These are phyloP conservation scores for Hiodon tergisus DNA, from an alignment of 2,113 vertebrate genomes.

Conservation along the genomic window DNA sequence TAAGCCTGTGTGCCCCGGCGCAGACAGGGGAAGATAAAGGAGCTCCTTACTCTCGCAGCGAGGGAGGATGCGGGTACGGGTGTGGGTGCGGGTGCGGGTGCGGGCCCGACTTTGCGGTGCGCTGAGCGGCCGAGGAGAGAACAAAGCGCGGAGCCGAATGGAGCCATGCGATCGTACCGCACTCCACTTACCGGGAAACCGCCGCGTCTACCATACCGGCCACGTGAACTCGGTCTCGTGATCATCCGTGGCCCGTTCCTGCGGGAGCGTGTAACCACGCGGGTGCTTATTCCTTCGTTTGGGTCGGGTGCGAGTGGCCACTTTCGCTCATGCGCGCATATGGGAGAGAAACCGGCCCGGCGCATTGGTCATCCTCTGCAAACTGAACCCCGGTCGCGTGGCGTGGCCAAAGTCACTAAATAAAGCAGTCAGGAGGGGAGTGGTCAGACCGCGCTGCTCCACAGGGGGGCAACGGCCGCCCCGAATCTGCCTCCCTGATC, in stretches of 20 bases:
- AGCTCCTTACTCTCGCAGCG: constrained; percentile 62
- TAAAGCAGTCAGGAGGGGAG: constrained; percentile 4
- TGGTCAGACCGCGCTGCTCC: constrained; percentile 55
- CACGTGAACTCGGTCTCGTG: too few species aligned
- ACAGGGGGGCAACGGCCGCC: constrained; percentile 56
- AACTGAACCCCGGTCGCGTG: too few species aligned
- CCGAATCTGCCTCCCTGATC: constrained; percentile 81
- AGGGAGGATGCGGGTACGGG: constrained; percentile 30
- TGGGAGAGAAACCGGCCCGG: too few species aligned
- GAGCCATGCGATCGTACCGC: not conserved
- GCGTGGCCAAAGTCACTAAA: constrained; percentile 32
- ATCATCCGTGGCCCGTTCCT: too few species aligned
- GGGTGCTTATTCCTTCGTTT: too few species aligned
- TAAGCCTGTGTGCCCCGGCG: constrained; percentile 39
- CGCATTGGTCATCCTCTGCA: too few species aligned
- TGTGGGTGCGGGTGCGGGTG: not conserved
- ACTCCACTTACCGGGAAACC: too few species aligned
- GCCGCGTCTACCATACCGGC: too few species aligned
- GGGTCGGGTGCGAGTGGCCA: too few species aligned
- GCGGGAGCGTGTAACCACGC: too few species aligned
- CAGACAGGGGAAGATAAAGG: constrained; percentile 58
- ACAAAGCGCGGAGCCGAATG: not conserved
- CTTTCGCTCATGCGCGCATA: too few species aligned
- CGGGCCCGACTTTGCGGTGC: not conserved
- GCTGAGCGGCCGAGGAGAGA: not conserved